Percentiles rank a stretch among this genome's conserved stretches.
Evolutionary conservation across 2,113 vertebrate species (phyloP).

Genomic region (Phylloscopus whistleri): DNA sequence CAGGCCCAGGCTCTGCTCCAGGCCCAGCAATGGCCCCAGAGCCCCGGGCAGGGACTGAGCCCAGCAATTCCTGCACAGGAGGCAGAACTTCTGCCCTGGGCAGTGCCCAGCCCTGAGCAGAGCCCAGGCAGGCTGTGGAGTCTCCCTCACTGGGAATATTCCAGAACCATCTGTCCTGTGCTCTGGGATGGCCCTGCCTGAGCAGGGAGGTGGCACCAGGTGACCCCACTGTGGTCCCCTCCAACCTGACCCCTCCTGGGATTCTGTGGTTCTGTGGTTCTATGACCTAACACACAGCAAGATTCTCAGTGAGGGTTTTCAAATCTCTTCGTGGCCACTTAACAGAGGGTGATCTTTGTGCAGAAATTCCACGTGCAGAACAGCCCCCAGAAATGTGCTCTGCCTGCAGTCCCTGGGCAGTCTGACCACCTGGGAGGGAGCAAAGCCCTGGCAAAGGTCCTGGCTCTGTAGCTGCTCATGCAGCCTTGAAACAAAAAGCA

Average conservation of each 20-base stretch:
- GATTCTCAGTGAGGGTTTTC: background rate
- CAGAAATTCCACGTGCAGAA: background rate
- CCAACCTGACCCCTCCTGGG: background rate
- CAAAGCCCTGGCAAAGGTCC: background rate
- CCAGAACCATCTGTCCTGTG: too few relatives aligned
- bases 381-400: background rate
- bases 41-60: too few relatives aligned
- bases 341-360: background rate
- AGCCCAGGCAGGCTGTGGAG: too few relatives aligned
- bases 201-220: too few relatives aligned
- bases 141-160: too few relatives aligned
- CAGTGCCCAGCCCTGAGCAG: too few relatives aligned
- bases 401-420: background rate
- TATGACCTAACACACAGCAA: background rate
- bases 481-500: background rate
- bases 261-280: background rate
- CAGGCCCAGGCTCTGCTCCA: too few relatives aligned
- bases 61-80: too few relatives aligned
- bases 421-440: background rate
- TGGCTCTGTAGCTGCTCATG: background rate
- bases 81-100: too few relatives aligned
- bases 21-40: too few relatives aligned
- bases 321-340: background rate
- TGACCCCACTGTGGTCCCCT: background rate
- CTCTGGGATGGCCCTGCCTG: too few relatives aligned